Conservation (phyloP, 35 echinoderm and acorn worm genomes). For the Apostichopus japonicus region DNA sequence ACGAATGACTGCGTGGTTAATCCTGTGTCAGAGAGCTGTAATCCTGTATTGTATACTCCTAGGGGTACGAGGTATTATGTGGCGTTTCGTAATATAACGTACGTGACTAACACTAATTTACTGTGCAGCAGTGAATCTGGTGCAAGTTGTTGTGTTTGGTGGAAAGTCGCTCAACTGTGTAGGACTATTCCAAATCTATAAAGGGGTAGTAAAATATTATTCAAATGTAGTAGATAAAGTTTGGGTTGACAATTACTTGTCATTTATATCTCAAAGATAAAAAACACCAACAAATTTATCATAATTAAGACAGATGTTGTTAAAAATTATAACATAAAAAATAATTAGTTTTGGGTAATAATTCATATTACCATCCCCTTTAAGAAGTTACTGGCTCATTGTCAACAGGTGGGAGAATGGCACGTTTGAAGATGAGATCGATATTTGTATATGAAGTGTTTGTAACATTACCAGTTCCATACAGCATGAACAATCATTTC, state of each 20-base stretch:
- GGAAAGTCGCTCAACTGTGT: slow-evolving; percentile 49
- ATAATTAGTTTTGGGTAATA: not conserved
- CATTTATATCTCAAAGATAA: not conserved
- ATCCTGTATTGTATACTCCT: not conserved
- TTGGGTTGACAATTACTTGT: not conserved
- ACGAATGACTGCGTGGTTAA: not conserved
- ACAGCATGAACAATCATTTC: too few species aligned
- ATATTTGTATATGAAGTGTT: not conserved
- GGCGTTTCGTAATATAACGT: too few species aligned
- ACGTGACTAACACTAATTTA: too few species aligned
- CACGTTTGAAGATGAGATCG: not conserved
- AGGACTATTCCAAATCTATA: slow-evolving; percentile 22
- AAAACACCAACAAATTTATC: not conserved
- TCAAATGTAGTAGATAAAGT: not conserved
- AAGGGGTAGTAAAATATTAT: not conserved
- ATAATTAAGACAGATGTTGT: not conserved
- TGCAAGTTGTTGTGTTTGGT: slow-evolving; percentile 24
- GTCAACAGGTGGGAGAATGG: not conserved
- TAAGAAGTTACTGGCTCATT: not conserved
- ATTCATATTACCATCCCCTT: not conserved
- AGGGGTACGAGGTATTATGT: not conserved
- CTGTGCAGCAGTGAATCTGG: not conserved
- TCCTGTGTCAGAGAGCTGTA: not conserved
- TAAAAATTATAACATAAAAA: not conserved
- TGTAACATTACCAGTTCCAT: too few species aligned